phyloP scores from a whole-genome alignment of 1,140 invertebrate species.

The Nomia melanderi region DNA sequence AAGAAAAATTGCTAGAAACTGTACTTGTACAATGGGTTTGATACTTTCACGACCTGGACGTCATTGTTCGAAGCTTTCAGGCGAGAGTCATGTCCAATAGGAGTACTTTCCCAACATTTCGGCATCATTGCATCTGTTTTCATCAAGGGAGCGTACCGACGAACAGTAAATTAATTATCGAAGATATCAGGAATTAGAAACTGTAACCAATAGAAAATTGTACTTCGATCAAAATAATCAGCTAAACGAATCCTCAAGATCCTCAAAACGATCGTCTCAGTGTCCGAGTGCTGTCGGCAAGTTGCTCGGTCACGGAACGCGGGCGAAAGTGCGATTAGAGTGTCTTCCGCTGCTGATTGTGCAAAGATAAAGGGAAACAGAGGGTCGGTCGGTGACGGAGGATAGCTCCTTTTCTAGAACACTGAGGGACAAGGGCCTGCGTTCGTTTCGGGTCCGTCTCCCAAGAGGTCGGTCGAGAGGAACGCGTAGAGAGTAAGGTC shows the following conservation, averaged over 20 bases:
- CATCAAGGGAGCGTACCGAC: too few species aligned
- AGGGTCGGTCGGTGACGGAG: conserved; percentile 14
- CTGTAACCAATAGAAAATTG: too few species aligned
- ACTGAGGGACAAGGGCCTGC: conserved; percentile 18
- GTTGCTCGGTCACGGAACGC: conserved; percentile 10
- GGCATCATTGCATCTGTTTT: too few species aligned
- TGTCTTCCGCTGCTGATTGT: conserved; percentile 71
- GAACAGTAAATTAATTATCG: too few species aligned
- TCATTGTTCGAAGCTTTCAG: too few species aligned
- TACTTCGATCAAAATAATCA: too few species aligned
- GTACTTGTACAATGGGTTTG: too few species aligned
- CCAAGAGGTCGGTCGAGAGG: conserved; percentile 50
- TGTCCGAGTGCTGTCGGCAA: neutral
- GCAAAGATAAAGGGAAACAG: conserved; percentile 72
- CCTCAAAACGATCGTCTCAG: neutral
- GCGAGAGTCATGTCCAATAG: too few species aligned
- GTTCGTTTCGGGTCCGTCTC: conserved; percentile 54
- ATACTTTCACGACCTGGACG: too few species aligned
- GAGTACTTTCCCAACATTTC: too few species aligned
- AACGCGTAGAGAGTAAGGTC: neutral
- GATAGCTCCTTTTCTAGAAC: neutral
- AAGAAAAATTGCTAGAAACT: too few species aligned
- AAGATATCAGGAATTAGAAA: too few species aligned
- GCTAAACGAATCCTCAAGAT: neutral
- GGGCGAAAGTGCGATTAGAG: conserved; percentile 53